Percentiles rank a stretch among this genome's conserved stretches.
phyloP scores from a whole-genome alignment of 2,797 vertebrate genomes.

The Alectoris magna region DNA sequence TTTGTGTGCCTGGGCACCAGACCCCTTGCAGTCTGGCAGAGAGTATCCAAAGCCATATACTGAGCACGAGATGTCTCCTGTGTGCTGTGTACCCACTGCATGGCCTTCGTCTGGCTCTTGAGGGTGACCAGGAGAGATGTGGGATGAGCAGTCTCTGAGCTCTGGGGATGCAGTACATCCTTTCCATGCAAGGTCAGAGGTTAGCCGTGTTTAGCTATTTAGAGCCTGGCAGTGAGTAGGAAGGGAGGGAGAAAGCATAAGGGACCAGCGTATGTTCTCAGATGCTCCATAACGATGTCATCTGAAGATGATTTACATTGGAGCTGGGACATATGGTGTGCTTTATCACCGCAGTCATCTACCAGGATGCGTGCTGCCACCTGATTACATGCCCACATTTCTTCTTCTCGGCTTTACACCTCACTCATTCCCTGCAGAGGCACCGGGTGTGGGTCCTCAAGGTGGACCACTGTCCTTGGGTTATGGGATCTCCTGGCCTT shows the following conservation, averaged over 20 bases:
- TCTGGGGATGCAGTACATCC: not conserved
- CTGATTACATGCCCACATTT: slow-evolving; percentile 55
- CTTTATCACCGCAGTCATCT: slow-evolving; percentile 66
- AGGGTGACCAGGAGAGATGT: not conserved
- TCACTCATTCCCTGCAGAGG: not conserved
- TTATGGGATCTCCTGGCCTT: not conserved
- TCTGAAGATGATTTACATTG: slow-evolving; percentile 45
- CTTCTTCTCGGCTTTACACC: slow-evolving; percentile 37
- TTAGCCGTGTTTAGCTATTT: slow-evolving; percentile 69
- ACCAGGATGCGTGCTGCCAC: slow-evolving; percentile 54
- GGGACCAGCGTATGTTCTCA: slow-evolving; percentile 30
- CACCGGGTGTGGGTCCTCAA: not conserved
- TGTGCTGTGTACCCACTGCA: not conserved
- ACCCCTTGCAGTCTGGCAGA: not conserved
- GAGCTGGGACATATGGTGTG: slow-evolving; percentile 63
- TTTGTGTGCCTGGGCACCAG: not conserved
- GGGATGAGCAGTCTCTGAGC: not conserved
- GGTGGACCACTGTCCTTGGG: not conserved
- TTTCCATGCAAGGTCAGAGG: slow-evolving; percentile 21
- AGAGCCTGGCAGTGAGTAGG: slow-evolving; percentile 34
- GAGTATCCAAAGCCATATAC: not conserved
- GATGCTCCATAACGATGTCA: slow-evolving; percentile 24
- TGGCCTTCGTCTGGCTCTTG: not conserved
- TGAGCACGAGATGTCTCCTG: not conserved
- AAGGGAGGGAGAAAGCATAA: slow-evolving; percentile 42